These are phyloP conservation scores for Metellina segmentata DNA, from an alignment of 2,888 invertebrate species.

Conservation along the genomic window DNA sequence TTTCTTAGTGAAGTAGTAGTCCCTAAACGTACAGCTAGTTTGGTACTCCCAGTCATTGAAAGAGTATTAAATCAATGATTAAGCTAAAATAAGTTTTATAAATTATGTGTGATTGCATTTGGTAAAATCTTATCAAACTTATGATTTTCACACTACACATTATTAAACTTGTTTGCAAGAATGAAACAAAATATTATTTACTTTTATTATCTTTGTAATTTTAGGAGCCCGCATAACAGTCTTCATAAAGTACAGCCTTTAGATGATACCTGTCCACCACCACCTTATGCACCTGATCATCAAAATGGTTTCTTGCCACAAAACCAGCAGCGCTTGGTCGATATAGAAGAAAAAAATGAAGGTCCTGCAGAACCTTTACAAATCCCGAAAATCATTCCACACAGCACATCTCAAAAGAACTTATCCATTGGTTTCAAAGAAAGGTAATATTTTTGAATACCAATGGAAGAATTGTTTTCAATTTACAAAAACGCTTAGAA, in stretches of 20 bases:
- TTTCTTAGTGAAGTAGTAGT: too few relatives aligned
- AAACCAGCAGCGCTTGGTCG: constrained; percentile 61
- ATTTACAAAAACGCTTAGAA: too few relatives aligned
- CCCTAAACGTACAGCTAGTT: too few relatives aligned
- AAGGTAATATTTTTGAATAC: constrained; percentile 37
- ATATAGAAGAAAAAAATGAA: constrained; percentile 72
- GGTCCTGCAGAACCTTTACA: constrained; percentile 39
- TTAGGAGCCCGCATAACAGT: constrained; percentile 25
- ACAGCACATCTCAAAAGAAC: constrained; percentile 27
- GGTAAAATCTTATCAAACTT: too few relatives aligned
- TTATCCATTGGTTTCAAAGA: constrained; percentile 42
- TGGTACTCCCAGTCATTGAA: too few relatives aligned
- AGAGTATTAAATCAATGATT: too few relatives aligned
- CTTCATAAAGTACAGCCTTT: constrained; percentile 53
- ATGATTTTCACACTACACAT: too few relatives aligned
- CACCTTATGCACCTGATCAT: constrained; percentile 61
- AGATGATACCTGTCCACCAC: constrained; percentile 73
- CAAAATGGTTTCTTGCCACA: constrained; percentile 45
- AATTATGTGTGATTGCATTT: too few relatives aligned
- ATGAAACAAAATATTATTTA: too few relatives aligned
- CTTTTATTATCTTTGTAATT: not conserved
- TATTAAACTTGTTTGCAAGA: too few relatives aligned
- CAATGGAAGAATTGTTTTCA: not conserved
- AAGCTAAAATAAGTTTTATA: too few relatives aligned
- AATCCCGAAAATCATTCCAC: constrained; percentile 42